Evolutionary conservation across 2,113 vertebrate genomes (phyloP).

Genomic region (Scytalopus superciliaris): DNA sequence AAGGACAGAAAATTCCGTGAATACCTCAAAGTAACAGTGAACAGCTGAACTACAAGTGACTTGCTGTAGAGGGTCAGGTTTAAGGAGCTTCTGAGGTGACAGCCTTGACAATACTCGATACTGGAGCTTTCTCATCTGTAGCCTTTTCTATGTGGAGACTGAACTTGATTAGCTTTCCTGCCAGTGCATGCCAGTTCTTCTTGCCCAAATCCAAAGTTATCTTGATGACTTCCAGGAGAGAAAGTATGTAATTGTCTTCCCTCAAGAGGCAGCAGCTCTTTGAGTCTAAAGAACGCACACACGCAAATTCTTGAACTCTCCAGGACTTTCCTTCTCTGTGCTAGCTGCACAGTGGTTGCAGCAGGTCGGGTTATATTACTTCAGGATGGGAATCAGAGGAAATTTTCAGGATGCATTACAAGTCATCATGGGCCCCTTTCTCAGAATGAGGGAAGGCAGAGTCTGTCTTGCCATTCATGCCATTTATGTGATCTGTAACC

Average conservation of each 20-base stretch:
- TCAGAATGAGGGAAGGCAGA: background rate
- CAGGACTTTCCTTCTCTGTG: background rate
- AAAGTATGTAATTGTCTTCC: background rate
- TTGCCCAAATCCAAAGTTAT: background rate
- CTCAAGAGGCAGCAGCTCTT: background rate
- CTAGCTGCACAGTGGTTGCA: background rate
- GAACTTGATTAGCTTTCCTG: background rate
- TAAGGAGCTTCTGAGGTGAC: background rate
- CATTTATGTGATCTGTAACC: background rate
- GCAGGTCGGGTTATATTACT: background rate
- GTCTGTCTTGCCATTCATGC: background rate
- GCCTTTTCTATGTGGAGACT: background rate
- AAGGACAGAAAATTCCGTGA: background rate
- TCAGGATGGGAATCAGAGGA: background rate
- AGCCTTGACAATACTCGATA: background rate
- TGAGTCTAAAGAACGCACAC: accelerated
- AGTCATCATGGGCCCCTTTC: background rate
- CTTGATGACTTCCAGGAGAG: background rate
- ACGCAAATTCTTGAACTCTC: background rate
- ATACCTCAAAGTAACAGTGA: background rate
- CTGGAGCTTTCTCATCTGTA: background rate
- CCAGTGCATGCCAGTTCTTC: background rate
- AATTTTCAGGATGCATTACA: background rate
- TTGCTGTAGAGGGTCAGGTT: background rate
- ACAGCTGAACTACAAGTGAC: background rate